Evolutionary conservation across 2,888 invertebrate genomes (phyloP).

Genomic region (Ophion costatus): DNA sequence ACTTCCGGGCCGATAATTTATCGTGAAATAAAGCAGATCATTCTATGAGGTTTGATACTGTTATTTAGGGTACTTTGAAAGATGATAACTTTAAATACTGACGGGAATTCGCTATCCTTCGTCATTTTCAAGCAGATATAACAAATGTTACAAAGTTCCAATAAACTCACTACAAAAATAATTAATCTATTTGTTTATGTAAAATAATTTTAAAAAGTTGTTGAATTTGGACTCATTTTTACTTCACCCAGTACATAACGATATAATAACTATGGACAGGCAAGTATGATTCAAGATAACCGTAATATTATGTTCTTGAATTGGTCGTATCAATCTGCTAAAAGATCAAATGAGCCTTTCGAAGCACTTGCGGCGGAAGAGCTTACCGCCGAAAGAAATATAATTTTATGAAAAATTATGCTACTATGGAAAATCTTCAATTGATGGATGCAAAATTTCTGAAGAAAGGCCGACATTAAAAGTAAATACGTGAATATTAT

Average conservation of each 20-base stretch:
- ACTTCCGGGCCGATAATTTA: too few species aligned
- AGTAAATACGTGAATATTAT: conserved; percentile 23
- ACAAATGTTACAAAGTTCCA: too few species aligned
- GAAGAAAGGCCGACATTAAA: background rate
- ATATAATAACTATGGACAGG: background rate
- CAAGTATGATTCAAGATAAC: background rate
- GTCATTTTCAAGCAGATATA: too few species aligned
- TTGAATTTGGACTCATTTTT: background rate
- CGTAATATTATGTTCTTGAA: background rate
- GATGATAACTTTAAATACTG: too few species aligned
- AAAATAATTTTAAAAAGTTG: background rate
- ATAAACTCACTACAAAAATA: background rate
- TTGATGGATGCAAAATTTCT: conserved; percentile 14
- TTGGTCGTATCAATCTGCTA: background rate
- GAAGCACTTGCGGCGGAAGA: background rate
- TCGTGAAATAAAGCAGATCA: too few species aligned
- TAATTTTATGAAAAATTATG: background rate
- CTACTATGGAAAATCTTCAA: background rate
- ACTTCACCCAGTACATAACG: background rate
- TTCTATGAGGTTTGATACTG: too few species aligned
- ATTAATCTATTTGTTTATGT: background rate
- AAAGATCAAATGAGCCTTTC: background rate
- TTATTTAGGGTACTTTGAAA: too few species aligned
- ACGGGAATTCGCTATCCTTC: too few species aligned
- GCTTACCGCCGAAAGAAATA: background rate